Base-by-base conservation (phyloP, 2,113 vertebrate species). In the Manacus vitellinus region DNA sequence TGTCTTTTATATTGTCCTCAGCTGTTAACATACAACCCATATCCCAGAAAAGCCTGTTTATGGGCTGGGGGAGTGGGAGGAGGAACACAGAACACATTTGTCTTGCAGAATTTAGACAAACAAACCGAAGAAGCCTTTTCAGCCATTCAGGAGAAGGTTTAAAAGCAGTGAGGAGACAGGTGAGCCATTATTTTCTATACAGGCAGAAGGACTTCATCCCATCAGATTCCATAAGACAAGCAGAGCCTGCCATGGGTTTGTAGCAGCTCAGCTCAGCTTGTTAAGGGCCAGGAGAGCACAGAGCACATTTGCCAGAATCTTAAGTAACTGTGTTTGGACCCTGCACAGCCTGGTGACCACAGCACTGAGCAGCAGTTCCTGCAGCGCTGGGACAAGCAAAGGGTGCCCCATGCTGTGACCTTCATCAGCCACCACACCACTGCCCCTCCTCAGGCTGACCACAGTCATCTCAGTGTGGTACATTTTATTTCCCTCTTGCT, bases 391-490 rank as follows among this genome's bases (percentile, higher is more conserved):
- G 6, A 39, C 52, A 78, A 39, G 72, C 41, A 46, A 35, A 54
- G 52, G 24, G 25, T 44, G 6, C 4, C 39, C 62, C 39, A 10
- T 43, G 68, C 9, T 31, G 35, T 14, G 35, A 30, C 27, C 35
- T 41, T 20, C 17, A 13, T 14, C 25, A 30, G 61, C 27, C 37
- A 63, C 23, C 58, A 20, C 37, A 28, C 18, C 35, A 6, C 61
- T 63, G 61, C 25, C 16, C 37, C 47, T 30, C 17, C 52, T 12
- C 24, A 5, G 9, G 30, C 4, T 39, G 22, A 12, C 66, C n/a
- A 7, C 23, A 6, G 28, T 24, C 43, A 6, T 17, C 37, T 35
- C 33, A 5, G 0, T 2, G 43, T 0, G 1, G 37, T 2, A 12
- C 18, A 27, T 24, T 30, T 11, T 30, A 28, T 24, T 19, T 74